These are phyloP conservation scores for Acanthiza pusilla DNA, from an alignment of 2,797 vertebrate species.

Conservation along the genomic window DNA sequence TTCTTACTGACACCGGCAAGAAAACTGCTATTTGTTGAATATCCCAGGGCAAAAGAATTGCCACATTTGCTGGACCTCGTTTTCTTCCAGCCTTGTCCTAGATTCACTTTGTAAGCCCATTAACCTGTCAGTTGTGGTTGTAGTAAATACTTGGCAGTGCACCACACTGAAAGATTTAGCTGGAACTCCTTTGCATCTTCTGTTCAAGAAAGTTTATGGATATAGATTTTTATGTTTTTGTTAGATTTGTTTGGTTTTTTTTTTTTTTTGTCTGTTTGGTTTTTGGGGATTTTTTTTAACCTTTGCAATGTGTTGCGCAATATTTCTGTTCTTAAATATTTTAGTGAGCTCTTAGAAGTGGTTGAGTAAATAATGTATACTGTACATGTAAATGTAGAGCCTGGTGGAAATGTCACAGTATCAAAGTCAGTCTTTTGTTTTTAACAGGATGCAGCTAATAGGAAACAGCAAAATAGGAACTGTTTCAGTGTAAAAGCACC, in stretches of 20 bases:
- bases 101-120: not conserved
- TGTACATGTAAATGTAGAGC: accelerated
- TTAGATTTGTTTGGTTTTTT: not conserved
- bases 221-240: not conserved
- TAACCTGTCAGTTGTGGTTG: not conserved
- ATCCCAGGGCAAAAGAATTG: not conserved
- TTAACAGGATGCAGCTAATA: not conserved
- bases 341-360: not conserved
- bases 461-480: not conserved
- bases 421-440: not conserved
- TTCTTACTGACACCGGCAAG: not conserved
- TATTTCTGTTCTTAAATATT: not conserved
- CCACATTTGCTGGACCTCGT: not conserved
- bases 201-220: not conserved
- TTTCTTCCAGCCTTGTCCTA: not conserved
- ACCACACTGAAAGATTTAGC: not conserved
- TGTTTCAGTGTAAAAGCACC: not conserved
- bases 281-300: not conserved
- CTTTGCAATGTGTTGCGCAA: not conserved
- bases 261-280: not conserved
- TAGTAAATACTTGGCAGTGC: not conserved
- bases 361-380: not conserved
- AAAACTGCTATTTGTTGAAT: not conserved
- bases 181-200: not conserved
- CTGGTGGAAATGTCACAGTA: not conserved